Evolutionary conservation across 2,888 invertebrate genomes (phyloP).

Genomic region (Polyploca ridens): DNA sequence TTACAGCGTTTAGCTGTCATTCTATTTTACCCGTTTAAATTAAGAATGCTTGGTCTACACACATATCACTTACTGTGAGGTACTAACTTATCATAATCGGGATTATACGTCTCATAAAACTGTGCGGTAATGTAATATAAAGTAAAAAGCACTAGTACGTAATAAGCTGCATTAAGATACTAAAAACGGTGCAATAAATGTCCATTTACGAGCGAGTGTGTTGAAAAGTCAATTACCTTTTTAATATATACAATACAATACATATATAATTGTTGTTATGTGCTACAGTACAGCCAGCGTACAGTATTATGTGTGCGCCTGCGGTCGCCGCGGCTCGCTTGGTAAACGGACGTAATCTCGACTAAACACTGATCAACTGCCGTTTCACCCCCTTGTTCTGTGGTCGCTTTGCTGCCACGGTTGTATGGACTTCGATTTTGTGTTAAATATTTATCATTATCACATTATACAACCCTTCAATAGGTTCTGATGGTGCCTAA

Average conservation of each 20-base stretch:
- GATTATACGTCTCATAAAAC: too few relatives aligned
- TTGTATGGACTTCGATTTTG: conserved; percentile 41
- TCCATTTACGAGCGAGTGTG: too few relatives aligned
- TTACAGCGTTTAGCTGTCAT: too few relatives aligned
- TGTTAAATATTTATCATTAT: background rate
- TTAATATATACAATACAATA: background rate
- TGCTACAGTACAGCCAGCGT: conserved; percentile 11
- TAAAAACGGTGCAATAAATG: too few relatives aligned
- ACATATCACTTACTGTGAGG: too few relatives aligned
- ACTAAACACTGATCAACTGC: conserved; percentile 72
- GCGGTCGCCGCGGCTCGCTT: conserved; percentile 69
- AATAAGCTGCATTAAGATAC: too few relatives aligned
- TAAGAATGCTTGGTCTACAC: too few relatives aligned
- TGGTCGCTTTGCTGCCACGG: conserved; percentile 21
- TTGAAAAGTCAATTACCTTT: conserved; percentile 17
- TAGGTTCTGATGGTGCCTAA: background rate
- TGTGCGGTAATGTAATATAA: too few relatives aligned
- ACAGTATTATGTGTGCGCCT: conserved; percentile 43
- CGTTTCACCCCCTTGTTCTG: conserved; percentile 32
- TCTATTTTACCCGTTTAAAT: too few relatives aligned
- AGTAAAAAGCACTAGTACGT: too few relatives aligned
- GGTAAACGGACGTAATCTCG: conserved; percentile 77
- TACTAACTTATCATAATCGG: too few relatives aligned
- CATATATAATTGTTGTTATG: conserved; percentile 20
- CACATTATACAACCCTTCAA: background rate